phyloP scores from a whole-genome alignment of 2,113 vertebrate genomes.

The Myrmophylax atrothorax region DNA sequence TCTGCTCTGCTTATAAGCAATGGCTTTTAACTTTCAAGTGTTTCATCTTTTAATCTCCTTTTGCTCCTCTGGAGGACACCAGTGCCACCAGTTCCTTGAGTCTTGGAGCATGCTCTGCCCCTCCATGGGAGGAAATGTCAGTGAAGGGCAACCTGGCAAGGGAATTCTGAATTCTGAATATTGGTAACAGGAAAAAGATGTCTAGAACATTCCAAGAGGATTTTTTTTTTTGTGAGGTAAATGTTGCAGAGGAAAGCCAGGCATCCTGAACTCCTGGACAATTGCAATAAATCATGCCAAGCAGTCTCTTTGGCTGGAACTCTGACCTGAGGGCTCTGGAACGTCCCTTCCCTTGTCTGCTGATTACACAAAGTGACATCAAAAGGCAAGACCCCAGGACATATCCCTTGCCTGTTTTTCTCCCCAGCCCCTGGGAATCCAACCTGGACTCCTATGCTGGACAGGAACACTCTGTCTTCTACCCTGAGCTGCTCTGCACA shows the following conservation, averaged over 20 bases:
- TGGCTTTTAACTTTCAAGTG: not conserved
- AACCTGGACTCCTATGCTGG: not conserved
- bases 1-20: not conserved
- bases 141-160: not conserved
- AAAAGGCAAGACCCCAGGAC: not conserved
- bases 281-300: not conserved
- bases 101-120: not conserved
- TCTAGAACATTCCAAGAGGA: not conserved
- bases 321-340: not conserved
- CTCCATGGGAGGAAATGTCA: not conserved
- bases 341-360: not conserved
- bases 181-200: not conserved
- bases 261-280: not conserved
- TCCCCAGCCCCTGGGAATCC: not conserved
- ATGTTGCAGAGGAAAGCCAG: not conserved
- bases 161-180: not conserved
- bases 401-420: not conserved
- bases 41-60: not conserved
- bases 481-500: not conserved
- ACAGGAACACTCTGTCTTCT: rapidly evolving
- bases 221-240: not conserved
- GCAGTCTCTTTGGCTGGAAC: not conserved
- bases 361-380: not conserved
- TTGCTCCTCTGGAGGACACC: not conserved
- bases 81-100: not conserved